Conservation (phyloP, 2,797 vertebrate genomes). For the Cryptoblepharus egeriae region DNA sequence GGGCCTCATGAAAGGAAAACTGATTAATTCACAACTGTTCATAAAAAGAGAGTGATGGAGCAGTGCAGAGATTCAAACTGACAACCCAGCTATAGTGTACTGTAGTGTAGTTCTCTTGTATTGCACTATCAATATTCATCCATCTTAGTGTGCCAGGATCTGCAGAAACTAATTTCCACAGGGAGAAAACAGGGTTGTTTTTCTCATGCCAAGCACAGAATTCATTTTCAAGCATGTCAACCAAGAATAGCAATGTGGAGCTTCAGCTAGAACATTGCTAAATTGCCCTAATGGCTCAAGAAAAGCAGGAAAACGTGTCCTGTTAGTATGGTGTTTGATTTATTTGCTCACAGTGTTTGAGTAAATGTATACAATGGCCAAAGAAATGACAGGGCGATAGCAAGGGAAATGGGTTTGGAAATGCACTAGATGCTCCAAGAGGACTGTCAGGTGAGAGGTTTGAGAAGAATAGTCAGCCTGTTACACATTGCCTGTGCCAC, state of each 20-base stretch:
- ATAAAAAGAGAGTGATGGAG: conserved; percentile 15
- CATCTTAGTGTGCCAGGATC: neutral
- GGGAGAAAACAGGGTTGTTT: neutral
- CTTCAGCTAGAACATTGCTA: neutral
- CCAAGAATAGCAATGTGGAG: conserved; percentile 2
- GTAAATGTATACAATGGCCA: neutral
- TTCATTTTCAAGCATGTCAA: conserved; percentile 17
- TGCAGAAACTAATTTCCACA: conserved; percentile 15
- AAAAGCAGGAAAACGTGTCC: neutral
- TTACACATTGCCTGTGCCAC: too few species aligned
- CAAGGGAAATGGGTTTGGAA: neutral
- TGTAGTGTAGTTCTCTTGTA: conserved; percentile 6
- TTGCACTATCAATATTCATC: neutral
- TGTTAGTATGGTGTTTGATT: neutral
- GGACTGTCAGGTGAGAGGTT: neutral
- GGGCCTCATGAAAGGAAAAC: neutral
- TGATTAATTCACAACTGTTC: conserved; percentile 32
- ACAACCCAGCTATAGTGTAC: neutral
- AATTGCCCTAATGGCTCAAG: neutral
- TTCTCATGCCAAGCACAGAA: neutral
- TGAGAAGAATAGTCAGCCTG: neutral
- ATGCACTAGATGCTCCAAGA: neutral
- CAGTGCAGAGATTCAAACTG: neutral
- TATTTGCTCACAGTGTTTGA: conserved; percentile 7
- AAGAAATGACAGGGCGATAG: neutral